Conservation (phyloP, 2,113 vertebrate species). For the Prietella phreatophila region DNA sequence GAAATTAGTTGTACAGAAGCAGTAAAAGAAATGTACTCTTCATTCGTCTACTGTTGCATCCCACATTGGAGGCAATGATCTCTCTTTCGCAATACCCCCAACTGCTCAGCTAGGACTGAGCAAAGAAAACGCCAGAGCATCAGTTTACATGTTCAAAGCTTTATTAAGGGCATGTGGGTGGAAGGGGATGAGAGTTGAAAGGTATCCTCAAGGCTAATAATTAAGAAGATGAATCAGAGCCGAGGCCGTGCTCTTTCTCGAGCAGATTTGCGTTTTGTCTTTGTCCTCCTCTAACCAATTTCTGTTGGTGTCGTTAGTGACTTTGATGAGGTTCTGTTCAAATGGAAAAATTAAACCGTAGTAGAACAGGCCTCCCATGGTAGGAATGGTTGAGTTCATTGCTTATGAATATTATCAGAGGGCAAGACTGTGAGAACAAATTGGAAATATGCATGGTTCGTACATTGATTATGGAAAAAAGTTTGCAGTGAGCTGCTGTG, state of each 20-base stretch:
- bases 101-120: slow-evolving; percentile 58
- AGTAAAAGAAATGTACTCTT: not conserved
- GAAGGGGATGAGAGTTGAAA: slow-evolving; percentile 21
- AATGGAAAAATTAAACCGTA: slow-evolving; percentile 55
- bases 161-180: slow-evolving; percentile 49
- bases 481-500: not conserved
- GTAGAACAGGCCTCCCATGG: slow-evolving; percentile 40
- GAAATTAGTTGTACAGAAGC: not conserved
- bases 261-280: slow-evolving; percentile 62
- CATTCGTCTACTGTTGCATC: not conserved
- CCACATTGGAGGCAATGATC: not conserved
- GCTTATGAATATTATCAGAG: slow-evolving; percentile 5
- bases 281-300: slow-evolving; percentile 66
- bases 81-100: slow-evolving; percentile 47
- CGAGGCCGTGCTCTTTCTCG: slow-evolving; percentile 62
- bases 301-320: slow-evolving; percentile 64
- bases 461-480: not conserved
- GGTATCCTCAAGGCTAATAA: slow-evolving; percentile 71
- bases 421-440: slow-evolving; percentile 2
- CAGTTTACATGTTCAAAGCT: slow-evolving; percentile 55
- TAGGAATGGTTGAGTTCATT: not conserved
- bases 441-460: not conserved
- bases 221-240: slow-evolving; percentile 75
- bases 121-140: slow-evolving; percentile 60
- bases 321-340: slow-evolving; percentile 68